Percentiles rank a stretch among this genome's conserved stretches.
phyloP scores from a whole-genome alignment of 1,140 invertebrate species.

The Hylyphantes graminicola region DNA sequence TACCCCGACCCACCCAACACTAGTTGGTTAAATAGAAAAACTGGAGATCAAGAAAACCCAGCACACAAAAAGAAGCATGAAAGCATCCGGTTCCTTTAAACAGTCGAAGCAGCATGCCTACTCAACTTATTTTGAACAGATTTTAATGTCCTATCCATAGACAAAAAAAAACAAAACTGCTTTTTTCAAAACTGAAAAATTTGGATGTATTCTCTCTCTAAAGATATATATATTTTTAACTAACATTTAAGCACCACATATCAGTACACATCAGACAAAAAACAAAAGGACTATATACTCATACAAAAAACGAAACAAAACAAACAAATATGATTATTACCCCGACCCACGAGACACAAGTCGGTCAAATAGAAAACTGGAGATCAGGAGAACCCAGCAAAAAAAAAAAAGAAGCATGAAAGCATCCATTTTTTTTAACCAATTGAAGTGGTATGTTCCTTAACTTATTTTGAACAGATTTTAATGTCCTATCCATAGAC shows the following conservation, averaged over 20 bases:
- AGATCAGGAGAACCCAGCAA: neutral
- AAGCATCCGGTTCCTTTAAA: constrained; percentile 32
- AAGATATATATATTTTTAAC: too few relatives aligned
- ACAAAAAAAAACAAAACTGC: too few relatives aligned
- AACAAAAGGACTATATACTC: too few relatives aligned
- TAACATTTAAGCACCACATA: too few relatives aligned
- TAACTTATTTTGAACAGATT: too few relatives aligned
- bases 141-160: too few relatives aligned
- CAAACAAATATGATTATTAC: constrained; percentile 47
- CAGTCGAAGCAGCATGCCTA: constrained; percentile 39
- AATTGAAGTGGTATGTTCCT: constrained; percentile 40
- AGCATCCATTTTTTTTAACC: constrained; percentile 35
- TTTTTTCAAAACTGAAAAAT: too few relatives aligned
- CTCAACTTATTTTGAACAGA: neutral
- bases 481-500: too few relatives aligned
- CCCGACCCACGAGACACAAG: constrained; percentile 15
- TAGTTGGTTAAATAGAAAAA: constrained; percentile 32
- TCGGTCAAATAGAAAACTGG: constrained; percentile 36
- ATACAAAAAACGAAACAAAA: too few relatives aligned
- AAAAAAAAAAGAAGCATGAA: neutral
- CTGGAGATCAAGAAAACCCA: constrained; percentile 14
- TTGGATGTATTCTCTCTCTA: too few relatives aligned
- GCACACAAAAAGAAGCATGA: neutral
- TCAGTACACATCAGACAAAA: too few relatives aligned
- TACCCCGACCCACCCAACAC: constrained; percentile 12